These are phyloP conservation scores for Oncopodura yosiiana DNA, from an alignment of 1,140 invertebrate species.

Conservation along the genomic window DNA sequence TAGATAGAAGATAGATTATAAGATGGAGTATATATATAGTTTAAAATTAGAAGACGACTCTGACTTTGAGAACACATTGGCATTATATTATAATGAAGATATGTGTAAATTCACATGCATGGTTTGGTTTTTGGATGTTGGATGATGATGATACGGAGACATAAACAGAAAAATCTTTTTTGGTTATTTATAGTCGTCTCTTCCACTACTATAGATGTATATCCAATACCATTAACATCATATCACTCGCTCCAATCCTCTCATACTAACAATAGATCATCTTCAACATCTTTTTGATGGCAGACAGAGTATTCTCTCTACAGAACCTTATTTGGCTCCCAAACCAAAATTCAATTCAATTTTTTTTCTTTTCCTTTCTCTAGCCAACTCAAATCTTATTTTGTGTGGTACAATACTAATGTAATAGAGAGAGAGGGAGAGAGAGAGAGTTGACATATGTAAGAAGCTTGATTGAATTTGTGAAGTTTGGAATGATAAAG, in stretches of 20 bases:
- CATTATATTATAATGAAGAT: no score
- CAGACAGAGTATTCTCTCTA: no score
- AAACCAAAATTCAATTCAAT: conserved; percentile 17
- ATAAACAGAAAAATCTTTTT: conserved; percentile 21
- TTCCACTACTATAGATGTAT: no score
- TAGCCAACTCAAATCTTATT: neutral
- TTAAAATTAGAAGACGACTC: conserved; percentile 6
- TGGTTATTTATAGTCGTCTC: conserved; percentile 31
- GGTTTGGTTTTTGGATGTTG: no score
- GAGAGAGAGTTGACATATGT: no score
- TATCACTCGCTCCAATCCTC: conserved; percentile 19
- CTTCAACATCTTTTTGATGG: conserved; percentile 19
- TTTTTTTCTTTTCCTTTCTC: neutral
- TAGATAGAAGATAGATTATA: neutral
- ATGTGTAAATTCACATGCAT: no score
- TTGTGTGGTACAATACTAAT: no score
- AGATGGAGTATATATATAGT: neutral
- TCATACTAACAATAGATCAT: conserved; percentile 33
- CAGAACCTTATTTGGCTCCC: conserved; percentile 23
- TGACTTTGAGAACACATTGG: neutral
- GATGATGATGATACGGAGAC: no score
- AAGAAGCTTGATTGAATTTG: no score
- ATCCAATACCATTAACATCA: conserved; percentile 33
- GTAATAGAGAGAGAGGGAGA: no score
- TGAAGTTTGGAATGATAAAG: no score